Base-by-base conservation (phyloP, 2,888 invertebrate species). In the Cosmopolites sordidus region DNA sequence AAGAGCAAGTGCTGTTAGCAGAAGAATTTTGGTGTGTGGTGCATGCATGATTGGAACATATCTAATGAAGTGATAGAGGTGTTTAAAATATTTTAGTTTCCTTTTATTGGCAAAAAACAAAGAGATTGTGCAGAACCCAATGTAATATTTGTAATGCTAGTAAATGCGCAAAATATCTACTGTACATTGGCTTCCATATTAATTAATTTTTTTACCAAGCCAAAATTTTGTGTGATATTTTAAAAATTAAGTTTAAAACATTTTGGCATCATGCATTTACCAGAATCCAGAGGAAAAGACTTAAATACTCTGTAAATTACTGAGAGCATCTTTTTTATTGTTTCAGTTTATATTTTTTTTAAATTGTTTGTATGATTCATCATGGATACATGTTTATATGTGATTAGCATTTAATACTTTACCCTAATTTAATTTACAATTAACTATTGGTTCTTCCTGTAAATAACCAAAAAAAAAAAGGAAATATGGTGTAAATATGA, bases 1-100 rank as follows among this genome's bases (percentile, higher is more conserved):
- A 80, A 78, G 72, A 79, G 38, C 39, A 79, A 78, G 73, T 83
- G 82, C 75, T 80, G 82, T 73, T 75, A 65, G 62, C 65, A 53
- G 41, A 51, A 44, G 48, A 3, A 43, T 48, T 27, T 41, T 11
- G 30, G 43, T 40, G 30, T 22, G 22, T 48, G 30, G 48, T 39
- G 48, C 43, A 38, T 54, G 55, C 29, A 46, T 56, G 59, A 54
- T 43, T 48, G 54, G 43, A 30, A 27, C 45, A 16, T 42, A 18
- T 29, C 12, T n/a, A 11, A 12, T 33, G 8, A 33, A 33, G 33
- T 33, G 33, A 5, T 5, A 33, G 12, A 2, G 11, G 33, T 33
- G 12, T 27, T 27, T 33, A 33, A 33, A 33, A 12, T 33, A n/a
- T 9, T 33, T 27, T 27, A 27, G 6, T 27, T 6, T 27, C 27